phyloP scores from a whole-genome alignment of 2,888 invertebrate species.

The Lithophane leautieri region DNA sequence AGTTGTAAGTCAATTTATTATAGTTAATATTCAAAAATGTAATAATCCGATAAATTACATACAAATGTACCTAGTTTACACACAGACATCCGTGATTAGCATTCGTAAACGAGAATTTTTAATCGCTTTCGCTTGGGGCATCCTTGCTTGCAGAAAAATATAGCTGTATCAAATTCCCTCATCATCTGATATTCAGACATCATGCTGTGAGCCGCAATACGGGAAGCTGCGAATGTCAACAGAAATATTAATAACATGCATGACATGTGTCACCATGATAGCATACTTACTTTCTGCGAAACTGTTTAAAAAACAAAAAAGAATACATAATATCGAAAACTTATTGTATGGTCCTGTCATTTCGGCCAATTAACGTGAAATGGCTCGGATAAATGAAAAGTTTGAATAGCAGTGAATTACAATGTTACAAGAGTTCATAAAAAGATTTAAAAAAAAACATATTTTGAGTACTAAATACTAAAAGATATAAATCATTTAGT shows the following conservation, averaged over 20 bases:
- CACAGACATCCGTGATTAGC: slow-evolving; percentile 13
- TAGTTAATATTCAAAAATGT: not conserved
- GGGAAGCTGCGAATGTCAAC: slow-evolving; percentile 66
- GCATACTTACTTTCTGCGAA: slow-evolving; percentile 29
- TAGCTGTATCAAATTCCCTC: slow-evolving; percentile 59
- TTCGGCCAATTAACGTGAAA: slow-evolving; percentile 47
- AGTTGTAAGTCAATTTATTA: too few relatives aligned
- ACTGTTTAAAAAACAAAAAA: slow-evolving; percentile 17
- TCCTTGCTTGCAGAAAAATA: slow-evolving; percentile 46
- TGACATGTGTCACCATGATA: slow-evolving; percentile 37
- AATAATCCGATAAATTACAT: not conserved
- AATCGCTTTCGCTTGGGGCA: slow-evolving; percentile 18
- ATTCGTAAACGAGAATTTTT: slow-evolving; percentile 15
- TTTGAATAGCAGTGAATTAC: slow-evolving; percentile 16
- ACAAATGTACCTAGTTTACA: slow-evolving; percentile 7
- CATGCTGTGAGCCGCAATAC: slow-evolving; percentile 63
- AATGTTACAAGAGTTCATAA: not conserved
- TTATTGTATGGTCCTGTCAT: slow-evolving; percentile 44
- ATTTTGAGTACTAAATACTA: slow-evolving; percentile 32
- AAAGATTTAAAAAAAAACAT: slow-evolving; percentile 4
- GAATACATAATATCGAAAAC: slow-evolving; percentile 23
- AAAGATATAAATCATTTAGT: slow-evolving; percentile 38
- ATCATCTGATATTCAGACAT: slow-evolving; percentile 61
- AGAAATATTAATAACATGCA: slow-evolving; percentile 60
- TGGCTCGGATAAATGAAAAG: slow-evolving; percentile 18